These are phyloP conservation scores for Sepioteuthis lessoniana DNA, from an alignment of 2,888 invertebrate genomes.

Conservation along the genomic window DNA sequence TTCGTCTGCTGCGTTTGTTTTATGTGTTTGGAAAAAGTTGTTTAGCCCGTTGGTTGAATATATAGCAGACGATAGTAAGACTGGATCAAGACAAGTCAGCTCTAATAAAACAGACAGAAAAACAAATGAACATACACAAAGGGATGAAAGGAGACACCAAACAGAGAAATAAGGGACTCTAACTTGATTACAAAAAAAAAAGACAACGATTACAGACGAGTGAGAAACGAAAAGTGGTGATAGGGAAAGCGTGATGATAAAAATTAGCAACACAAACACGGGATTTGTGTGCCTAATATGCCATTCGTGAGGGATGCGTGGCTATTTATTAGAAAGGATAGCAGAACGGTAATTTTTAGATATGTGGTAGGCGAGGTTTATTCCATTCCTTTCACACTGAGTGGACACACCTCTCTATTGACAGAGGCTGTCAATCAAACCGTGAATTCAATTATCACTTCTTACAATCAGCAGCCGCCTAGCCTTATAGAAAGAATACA, in stretches of 20 bases:
- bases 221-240: neutral
- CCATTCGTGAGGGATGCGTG: neutral
- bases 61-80: neutral
- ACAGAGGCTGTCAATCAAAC: neutral
- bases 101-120: neutral
- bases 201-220: neutral
- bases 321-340: neutral
- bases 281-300: neutral
- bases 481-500: neutral
- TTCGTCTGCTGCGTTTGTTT: neutral
- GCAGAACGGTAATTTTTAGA: neutral
- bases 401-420: neutral
- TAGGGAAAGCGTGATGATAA: neutral
- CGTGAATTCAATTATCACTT: neutral
- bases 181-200: neutral
- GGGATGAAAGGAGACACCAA: neutral
- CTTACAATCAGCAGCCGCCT: neutral
- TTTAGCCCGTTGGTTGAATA: neutral
- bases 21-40: neutral
- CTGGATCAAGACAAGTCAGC: neutral
- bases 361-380: neutral
- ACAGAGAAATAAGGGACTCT: neutral
- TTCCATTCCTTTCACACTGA: neutral
- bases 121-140: neutral
- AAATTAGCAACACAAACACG: neutral